Evolutionary conservation across 2,797 vertebrate genomes (phyloP).

Genomic region (Anguilla obscura): DNA sequence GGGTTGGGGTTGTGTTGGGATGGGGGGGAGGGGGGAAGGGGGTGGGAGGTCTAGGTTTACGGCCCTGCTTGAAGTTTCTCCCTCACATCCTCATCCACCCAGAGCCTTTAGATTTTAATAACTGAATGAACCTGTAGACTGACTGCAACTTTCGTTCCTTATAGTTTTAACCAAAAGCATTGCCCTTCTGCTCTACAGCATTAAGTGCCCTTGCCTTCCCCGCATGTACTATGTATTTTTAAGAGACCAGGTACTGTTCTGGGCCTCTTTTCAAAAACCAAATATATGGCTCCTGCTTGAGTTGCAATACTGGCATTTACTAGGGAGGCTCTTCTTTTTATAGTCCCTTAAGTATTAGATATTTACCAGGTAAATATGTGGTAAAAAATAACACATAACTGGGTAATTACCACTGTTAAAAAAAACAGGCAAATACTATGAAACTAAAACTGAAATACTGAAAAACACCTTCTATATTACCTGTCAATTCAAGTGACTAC

Average conservation of each 20-base stretch:
- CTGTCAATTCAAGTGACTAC: too few species aligned
- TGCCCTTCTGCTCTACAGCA: not conserved
- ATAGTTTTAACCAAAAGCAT: not conserved
- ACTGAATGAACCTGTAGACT: not conserved
- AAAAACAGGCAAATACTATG: too few species aligned
- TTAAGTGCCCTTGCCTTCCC: not conserved
- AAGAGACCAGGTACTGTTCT: not conserved
- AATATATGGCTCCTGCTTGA: not conserved
- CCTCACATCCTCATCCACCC: not conserved
- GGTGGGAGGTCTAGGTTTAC: constrained; percentile 22
- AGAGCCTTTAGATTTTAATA: not conserved
- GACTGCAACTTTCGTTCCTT: not conserved
- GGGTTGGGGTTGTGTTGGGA: not conserved
- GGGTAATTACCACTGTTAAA: too few species aligned
- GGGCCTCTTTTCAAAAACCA: not conserved
- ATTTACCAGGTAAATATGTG: too few species aligned
- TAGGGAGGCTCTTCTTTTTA: too few species aligned
- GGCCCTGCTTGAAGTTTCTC: constrained; percentile 39
- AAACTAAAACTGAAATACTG: too few species aligned
- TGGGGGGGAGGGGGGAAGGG: constrained; percentile 34
- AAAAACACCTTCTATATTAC: too few species aligned
- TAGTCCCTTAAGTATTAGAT: too few species aligned
- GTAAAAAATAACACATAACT: too few species aligned
- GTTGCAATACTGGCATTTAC: not conserved
- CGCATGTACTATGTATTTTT: not conserved